Percentiles rank a stretch among this genome's conserved stretches.
phyloP scores from a whole-genome alignment of 2,888 invertebrate genomes.

The Smittia sp. region DNA sequence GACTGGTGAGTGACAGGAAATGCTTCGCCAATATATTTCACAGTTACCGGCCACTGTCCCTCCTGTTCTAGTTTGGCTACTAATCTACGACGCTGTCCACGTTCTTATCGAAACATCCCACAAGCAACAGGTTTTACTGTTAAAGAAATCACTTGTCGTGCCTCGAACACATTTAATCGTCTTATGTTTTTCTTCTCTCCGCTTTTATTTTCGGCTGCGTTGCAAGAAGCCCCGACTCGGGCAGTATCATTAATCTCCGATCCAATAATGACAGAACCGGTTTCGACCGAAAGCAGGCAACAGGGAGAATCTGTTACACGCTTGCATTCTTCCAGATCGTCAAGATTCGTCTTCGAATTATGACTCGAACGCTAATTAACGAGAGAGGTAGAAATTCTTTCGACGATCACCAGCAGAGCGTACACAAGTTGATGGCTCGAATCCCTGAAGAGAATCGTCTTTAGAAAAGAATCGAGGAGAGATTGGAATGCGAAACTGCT shows the following conservation, averaged over 20 bases:
- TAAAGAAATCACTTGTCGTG: conserved; percentile 22
- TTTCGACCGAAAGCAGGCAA: background rate
- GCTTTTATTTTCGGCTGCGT: conserved; percentile 4
- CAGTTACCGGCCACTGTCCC: background rate
- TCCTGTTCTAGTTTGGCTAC: background rate
- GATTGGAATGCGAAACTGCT: background rate
- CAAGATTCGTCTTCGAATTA: conserved; percentile 2
- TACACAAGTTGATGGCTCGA: too few species aligned
- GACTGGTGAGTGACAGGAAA: conserved; percentile 1
- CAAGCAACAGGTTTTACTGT: background rate
- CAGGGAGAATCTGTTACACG: background rate
- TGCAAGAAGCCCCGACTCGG: background rate
- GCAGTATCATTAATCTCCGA: background rate
- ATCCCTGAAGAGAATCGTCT: background rate
- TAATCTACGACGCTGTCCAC: background rate
- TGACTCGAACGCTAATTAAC: background rate
- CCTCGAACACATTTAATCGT: background rate
- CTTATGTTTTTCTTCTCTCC: background rate
- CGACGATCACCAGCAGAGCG: background rate
- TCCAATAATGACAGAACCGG: background rate
- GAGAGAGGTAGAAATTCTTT: background rate
- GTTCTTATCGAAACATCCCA: background rate
- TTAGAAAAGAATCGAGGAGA: too few species aligned
- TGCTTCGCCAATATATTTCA: background rate
- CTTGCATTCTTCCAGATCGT: conserved; percentile 17